phyloP scores from a whole-genome alignment of 2,797 vertebrate species.

The Oreochromis grahami region DNA sequence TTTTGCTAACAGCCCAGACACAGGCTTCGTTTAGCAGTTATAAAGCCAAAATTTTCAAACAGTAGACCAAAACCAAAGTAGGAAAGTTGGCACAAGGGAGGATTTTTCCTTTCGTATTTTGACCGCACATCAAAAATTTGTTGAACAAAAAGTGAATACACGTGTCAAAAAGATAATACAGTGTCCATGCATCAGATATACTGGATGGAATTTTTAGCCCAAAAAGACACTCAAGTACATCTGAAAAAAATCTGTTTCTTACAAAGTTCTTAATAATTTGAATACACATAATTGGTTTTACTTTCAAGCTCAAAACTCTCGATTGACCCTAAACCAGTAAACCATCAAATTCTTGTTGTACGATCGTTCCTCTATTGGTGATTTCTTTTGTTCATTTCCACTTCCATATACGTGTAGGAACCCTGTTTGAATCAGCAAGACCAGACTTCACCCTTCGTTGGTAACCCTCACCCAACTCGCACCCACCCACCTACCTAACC shows the following conservation, averaged over 20 bases:
- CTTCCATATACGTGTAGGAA: constrained; percentile 12
- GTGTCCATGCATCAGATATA: background rate
- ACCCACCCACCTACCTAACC: background rate
- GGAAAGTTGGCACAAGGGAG: background rate
- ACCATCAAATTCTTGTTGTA: background rate
- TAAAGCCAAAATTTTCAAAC: background rate
- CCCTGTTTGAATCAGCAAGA: background rate
- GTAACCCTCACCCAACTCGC: background rate
- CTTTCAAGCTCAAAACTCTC: background rate
- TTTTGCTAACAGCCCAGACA: background rate
- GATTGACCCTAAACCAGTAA: background rate
- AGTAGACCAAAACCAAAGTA: background rate
- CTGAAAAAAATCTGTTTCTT: background rate
- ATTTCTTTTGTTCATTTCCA: background rate
- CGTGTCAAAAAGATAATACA: background rate
- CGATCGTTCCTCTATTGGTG: background rate
- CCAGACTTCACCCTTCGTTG: background rate
- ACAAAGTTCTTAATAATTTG: background rate
- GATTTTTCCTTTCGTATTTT: constrained; percentile 3
- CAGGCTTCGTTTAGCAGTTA: background rate
- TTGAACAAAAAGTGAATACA: background rate
- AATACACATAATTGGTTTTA: background rate
- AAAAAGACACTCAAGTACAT: background rate
- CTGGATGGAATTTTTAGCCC: background rate
- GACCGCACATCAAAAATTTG: background rate